Percentiles rank a stretch among this genome's conserved stretches.
Conservation (phyloP, 2,888 invertebrate genomes). For the Ennomos quercinarius region DNA sequence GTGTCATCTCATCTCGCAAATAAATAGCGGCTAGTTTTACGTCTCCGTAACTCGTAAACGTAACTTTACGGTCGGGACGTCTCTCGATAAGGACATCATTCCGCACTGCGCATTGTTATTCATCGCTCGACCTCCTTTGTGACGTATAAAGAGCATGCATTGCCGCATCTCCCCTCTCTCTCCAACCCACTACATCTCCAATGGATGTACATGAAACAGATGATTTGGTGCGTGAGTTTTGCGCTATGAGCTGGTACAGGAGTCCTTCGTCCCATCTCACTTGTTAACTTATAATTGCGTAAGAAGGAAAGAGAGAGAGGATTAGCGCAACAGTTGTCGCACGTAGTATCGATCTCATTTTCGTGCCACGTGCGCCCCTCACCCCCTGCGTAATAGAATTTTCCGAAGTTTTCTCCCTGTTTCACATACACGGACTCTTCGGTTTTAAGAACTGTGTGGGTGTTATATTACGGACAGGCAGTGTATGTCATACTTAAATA, state of each 20-base stretch:
- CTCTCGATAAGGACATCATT: conserved; percentile 76
- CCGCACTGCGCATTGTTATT: conserved; percentile 85
- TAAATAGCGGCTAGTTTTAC: conserved; percentile 26
- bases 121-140: conserved; percentile 81
- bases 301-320: conserved; percentile 51
- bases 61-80: conserved; percentile 44
- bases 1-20: conserved; percentile 15
- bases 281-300: conserved; percentile 26
- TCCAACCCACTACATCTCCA: conserved; percentile 40
- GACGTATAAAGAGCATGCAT: conserved; percentile 77
- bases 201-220: conserved; percentile 50
- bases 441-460: conserved; percentile 20
- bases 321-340: conserved; percentile 81
- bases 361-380: conserved; percentile 69
- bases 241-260: conserved; percentile 68
- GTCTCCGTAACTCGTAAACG: conserved; percentile 29
- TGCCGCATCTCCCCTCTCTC: conserved; percentile 74
- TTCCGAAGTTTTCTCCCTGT: conserved; percentile 44
- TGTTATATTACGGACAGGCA: conserved; percentile 27
- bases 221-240: conserved; percentile 72
- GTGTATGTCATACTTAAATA: conserved; percentile 37
- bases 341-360: conserved; percentile 73
- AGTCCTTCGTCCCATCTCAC: conserved; percentile 63
- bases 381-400: conserved; percentile 53
- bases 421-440: conserved; percentile 45